Evolutionary conservation across 2,113 vertebrate genomes (phyloP).

Genomic region (Cygnus buccinator): DNA sequence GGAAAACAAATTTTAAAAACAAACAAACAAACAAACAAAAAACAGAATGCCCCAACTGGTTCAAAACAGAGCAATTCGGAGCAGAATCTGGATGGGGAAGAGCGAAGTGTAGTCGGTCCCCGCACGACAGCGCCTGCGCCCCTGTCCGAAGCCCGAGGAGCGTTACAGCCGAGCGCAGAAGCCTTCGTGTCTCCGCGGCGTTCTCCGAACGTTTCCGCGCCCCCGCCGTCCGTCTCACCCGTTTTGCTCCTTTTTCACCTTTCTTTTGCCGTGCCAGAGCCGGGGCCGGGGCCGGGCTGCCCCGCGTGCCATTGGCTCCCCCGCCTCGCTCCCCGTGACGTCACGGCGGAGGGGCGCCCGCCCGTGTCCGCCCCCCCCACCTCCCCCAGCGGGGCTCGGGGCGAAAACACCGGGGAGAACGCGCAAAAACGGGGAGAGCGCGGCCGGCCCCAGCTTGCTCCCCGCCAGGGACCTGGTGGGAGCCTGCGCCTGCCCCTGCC

Average conservation of each 20-base stretch:
- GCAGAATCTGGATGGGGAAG: not conserved
- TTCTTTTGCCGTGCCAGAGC: not conserved
- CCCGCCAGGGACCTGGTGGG: not conserved
- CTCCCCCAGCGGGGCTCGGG: not conserved
- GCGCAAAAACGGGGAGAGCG: accelerated
- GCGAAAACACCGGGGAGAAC: not conserved
- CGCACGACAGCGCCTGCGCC: not conserved
- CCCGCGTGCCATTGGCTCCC: not conserved
- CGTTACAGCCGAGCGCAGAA: not conserved
- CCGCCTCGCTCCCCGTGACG: not conserved
- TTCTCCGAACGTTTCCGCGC: not conserved
- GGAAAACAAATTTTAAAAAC: not conserved
- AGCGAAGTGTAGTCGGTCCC: not conserved
- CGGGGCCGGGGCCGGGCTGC: no score
- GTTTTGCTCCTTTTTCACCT: not conserved
- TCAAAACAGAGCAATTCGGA: not conserved
- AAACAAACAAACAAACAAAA: not conserved
- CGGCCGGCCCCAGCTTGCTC: accelerated
- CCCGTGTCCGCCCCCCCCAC: no score
- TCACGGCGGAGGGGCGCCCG: not conserved
- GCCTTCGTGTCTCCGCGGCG: no score
- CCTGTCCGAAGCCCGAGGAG: not conserved
- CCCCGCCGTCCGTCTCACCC: accelerated
- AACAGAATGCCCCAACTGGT: not conserved
- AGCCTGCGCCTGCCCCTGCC: not conserved